Conservation (phyloP, 1,140 invertebrate species). For the Diuraphis noxia region DNA sequence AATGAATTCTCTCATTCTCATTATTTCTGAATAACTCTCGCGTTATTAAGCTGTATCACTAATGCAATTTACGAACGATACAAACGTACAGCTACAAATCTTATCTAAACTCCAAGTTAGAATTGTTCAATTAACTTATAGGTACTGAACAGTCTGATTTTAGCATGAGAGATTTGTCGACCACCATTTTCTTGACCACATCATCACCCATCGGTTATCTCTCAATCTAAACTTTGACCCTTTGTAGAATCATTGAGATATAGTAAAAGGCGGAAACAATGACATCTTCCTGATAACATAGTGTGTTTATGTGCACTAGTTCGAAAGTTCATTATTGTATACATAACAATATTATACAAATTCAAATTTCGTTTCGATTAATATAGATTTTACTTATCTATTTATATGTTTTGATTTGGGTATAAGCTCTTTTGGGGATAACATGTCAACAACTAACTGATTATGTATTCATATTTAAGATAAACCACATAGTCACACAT, state of each 20-base stretch:
- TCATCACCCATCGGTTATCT: not conserved
- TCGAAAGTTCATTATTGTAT: not conserved
- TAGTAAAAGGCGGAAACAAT: not conserved
- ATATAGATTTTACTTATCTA: not conserved
- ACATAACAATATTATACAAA: not conserved
- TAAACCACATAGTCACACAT: not conserved
- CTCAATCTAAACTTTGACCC: not conserved
- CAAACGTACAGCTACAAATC: not conserved
- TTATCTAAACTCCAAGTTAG: not conserved
- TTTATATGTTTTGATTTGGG: not conserved
- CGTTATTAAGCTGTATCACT: not conserved
- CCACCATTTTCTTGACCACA: not conserved
- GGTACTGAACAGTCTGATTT: not conserved
- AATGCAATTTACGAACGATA: not conserved
- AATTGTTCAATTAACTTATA: not conserved
- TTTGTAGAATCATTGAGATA: not conserved
- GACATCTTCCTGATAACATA: not conserved
- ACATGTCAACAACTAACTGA: too few species aligned
- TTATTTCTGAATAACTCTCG: not conserved
- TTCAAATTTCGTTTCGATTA: not conserved
- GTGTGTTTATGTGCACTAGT: not conserved
- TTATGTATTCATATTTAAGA: too few species aligned
- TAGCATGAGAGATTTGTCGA: not conserved
- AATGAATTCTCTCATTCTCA: not conserved
- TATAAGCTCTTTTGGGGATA: not conserved